phyloP scores from a whole-genome alignment of 2,888 invertebrate species.

The Eumacrocentrus americanus region DNA sequence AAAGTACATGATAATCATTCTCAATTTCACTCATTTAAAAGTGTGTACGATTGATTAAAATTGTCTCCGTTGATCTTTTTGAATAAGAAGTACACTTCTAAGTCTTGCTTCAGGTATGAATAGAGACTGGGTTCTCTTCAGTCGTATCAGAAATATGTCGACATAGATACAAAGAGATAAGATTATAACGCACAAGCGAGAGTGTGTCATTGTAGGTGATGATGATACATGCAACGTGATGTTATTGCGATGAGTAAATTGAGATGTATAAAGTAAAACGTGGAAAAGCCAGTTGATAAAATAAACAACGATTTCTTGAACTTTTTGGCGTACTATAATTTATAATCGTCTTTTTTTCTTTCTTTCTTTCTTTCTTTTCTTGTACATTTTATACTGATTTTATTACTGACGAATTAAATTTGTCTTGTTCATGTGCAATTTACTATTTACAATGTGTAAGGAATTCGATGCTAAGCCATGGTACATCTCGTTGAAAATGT shows the following conservation, averaged over 20 bases:
- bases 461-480: constrained; percentile 46
- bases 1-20: too few species aligned
- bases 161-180: constrained; percentile 51
- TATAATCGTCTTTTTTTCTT: constrained; percentile 27
- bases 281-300: not conserved
- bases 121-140: not conserved
- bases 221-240: not conserved
- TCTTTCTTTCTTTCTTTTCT: constrained; percentile 33
- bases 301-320: not conserved
- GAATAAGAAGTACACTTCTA: too few species aligned
- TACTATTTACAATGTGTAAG: constrained; percentile 48
- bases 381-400: constrained; percentile 31
- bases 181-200: too few species aligned
- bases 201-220: too few species aligned
- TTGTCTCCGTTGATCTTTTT: too few species aligned
- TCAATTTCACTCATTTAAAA: too few species aligned
- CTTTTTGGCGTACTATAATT: constrained; percentile 30
- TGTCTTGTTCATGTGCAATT: constrained; percentile 28
- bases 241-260: not conserved
- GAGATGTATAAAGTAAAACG: not conserved
- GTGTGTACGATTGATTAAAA: too few species aligned
- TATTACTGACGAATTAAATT: constrained; percentile 28
- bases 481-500: constrained; percentile 36
- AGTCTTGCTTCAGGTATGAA: too few species aligned
- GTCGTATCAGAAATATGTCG: constrained; percentile 2